Conservation (phyloP, 2,113 vertebrate genomes). For the Scomber colias region DNA sequence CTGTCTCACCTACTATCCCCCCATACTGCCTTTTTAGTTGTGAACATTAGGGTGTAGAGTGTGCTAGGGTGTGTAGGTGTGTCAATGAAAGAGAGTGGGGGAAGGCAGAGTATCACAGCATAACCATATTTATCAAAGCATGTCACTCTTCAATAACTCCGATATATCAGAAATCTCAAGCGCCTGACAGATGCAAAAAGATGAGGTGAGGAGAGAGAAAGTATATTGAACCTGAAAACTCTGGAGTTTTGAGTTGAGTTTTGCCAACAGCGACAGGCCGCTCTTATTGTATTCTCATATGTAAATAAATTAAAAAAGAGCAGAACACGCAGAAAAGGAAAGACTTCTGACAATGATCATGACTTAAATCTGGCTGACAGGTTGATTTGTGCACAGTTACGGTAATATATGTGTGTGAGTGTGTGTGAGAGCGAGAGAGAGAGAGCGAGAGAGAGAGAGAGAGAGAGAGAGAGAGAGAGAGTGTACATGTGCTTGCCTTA, state of each 20-base stretch:
- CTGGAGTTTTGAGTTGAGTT: slow-evolving; percentile 8
- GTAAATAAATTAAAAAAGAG: slow-evolving; percentile 24
- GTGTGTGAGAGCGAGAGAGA: not conserved
- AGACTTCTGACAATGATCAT: slow-evolving; percentile 11
- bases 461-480: too few relatives aligned
- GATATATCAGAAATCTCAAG: slow-evolving; percentile 55
- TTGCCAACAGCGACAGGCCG: slow-evolving; percentile 10
- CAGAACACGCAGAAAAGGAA: not conserved
- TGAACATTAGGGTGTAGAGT: not conserved
- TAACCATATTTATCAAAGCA: slow-evolving; percentile 44
- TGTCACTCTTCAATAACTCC: slow-evolving; percentile 50
- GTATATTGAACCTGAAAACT: slow-evolving; percentile 16
- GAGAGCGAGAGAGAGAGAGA: too few relatives aligned
- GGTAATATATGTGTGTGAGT: not conserved
- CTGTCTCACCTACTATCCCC: slow-evolving; percentile 31
- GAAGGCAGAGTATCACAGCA: slow-evolving; percentile 39
- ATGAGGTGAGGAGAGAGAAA: slow-evolving; percentile 35
- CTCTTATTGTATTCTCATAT: slow-evolving; percentile 10
- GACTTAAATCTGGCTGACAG: slow-evolving; percentile 53
- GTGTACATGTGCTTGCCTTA: not conserved
- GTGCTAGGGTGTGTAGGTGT: not conserved
- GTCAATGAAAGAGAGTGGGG: not conserved
- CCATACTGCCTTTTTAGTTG: slow-evolving; percentile 18
- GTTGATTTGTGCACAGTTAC: slow-evolving; percentile 43
- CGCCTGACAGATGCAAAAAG: slow-evolving; percentile 51